A percentile compares a stretch with the other conserved stretches of the same genome.
Conservation (phyloP, 2,888 invertebrate genomes). For the Brachyptera risi region DNA sequence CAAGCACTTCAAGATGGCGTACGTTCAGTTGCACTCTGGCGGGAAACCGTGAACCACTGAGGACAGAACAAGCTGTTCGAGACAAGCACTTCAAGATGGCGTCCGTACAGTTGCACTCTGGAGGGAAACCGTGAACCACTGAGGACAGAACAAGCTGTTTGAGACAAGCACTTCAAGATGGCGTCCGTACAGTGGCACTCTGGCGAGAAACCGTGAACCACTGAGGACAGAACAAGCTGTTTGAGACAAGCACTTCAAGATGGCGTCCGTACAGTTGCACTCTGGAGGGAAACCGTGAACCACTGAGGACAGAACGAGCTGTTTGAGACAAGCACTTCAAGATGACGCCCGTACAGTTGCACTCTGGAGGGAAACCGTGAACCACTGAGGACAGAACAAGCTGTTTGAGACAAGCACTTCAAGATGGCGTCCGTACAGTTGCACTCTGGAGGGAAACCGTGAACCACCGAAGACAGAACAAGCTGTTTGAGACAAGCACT, state of each 20-base stretch:
- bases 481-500: no score
- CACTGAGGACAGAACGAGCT: no score
- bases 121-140: constrained; percentile 37
- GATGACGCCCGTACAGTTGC: constrained; percentile 37
- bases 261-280: constrained; percentile 38
- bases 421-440: constrained; percentile 38
- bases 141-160: no score
- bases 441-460: constrained; percentile 33
- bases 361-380: constrained; percentile 33
- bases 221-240: no score
- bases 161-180: constrained; percentile 37
- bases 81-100: constrained; percentile 36
- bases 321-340: no score
- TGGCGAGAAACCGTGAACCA: constrained; percentile 34
- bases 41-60: constrained; percentile 37
- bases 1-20: constrained; percentile 36
- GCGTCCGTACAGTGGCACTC: constrained; percentile 36
- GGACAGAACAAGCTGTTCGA: no score
- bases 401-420: no score
- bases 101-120: constrained; percentile 36
- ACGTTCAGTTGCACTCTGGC: constrained; percentile 35
- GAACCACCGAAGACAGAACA: constrained; percentile 37
- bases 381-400: constrained; percentile 38
- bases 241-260: no score
- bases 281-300: constrained; percentile 33